Base-by-base conservation (phyloP, 1,140 invertebrate genomes). In the Thaumatotibia leucotreta region DNA sequence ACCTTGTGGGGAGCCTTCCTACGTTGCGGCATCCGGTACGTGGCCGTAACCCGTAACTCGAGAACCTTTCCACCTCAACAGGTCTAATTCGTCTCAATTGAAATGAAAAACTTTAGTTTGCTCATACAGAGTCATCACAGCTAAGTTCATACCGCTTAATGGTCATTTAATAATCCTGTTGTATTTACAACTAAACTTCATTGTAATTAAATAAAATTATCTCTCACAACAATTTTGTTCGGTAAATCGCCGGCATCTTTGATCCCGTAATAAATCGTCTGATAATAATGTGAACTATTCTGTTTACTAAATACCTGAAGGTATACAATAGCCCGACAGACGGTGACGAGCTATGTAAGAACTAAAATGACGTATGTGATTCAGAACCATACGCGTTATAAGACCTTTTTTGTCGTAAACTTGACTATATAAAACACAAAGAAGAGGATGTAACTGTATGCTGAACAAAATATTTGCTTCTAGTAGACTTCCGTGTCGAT, bases 371-470 rank as follows among this genome's bases (percentile, higher is more conserved):
- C 52, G 0, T 27, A 58, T 14, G 24, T 2, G 2, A n/a, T 6
- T 10, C 23, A 27, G 0, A 6, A 45, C 14, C 4, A 27, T 31
- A 29, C 17, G n/a, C 24, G 1, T 3, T 4, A 27, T 31, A 31
- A 14, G n/a, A 58, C 52, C 27, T 58, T 58, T 45, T 58, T 58
- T 5, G n/a, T 29, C 8, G 1, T 4, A 4, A 8, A 14, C 14
- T 10, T 4, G 27, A 14, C 20, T 5, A 4, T n/a, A 14, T 14
- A 58, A 24, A 58, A 65, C 65, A 72, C 77, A 75, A 74, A 70
- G 52, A n/a, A 58, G 64, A 75, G 74, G 72, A 74, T 75, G 77
- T 78, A 82, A 78, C 70, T 72, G 71, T 79, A 75, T 35, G 72
- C 69, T 69, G 50, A 17, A 31, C 54, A 58, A 73, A 77, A 78